phyloP scores from a whole-genome alignment of 53 echinoderm and acorn worm species.

The Zoroaster sp. region DNA sequence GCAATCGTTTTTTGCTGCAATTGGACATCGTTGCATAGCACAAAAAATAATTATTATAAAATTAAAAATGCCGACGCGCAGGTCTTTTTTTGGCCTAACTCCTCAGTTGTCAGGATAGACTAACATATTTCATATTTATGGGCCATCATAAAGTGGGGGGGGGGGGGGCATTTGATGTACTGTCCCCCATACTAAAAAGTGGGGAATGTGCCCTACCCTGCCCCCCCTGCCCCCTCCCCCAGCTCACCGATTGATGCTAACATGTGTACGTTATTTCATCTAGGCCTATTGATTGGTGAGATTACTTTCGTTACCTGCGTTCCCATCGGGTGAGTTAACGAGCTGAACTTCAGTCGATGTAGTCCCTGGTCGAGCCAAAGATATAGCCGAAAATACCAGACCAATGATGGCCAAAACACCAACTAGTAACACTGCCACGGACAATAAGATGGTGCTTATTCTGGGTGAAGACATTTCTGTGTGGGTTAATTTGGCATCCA shows the following conservation, averaged over 20 bases:
- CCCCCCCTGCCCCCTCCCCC: neutral
- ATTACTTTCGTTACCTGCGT: neutral
- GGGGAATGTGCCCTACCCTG: neutral
- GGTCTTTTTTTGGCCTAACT: too few relatives aligned
- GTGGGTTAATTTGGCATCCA: neutral
- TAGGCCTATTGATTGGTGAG: too few relatives aligned
- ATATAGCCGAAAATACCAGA: slow-evolving; percentile 58
- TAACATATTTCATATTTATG: too few relatives aligned
- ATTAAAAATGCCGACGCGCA: too few relatives aligned
- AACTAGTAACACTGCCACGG: slow-evolving; percentile 1
- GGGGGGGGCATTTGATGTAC: too few relatives aligned
- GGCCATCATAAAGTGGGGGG: too few relatives aligned
- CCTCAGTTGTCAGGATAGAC: too few relatives aligned
- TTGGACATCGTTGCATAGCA: too few relatives aligned
- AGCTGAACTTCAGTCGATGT: neutral
- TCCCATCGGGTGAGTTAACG: neutral
- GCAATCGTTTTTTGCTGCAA: too few relatives aligned
- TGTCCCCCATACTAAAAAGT: neutral
- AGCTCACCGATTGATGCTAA: neutral
- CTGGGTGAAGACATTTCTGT: neutral
- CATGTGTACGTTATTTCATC: too few relatives aligned
- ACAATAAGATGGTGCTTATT: neutral
- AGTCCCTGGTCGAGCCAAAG: slow-evolving; percentile 37
- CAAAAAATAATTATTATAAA: too few relatives aligned
- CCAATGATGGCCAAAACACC: slow-evolving; percentile 43